Percentiles rank a stretch among this genome's conserved stretches.
Evolutionary conservation across 2,113 vertebrate genomes (phyloP).

Genomic region (human): GRCh38 chr14:37813501-37814000

Average conservation of each 20-base stretch:
- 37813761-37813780: neutral
- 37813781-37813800: neutral
- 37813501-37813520: neutral
- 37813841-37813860: neutral
- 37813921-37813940: neutral
- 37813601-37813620: neutral
- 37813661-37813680: neutral
- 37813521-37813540: neutral
- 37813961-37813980: neutral
- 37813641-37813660: neutral
- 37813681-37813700: neutral
- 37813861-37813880: neutral
- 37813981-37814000: neutral
- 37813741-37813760: neutral
- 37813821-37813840: neutral
- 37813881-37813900: neutral
- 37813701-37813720: neutral
- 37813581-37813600: neutral
- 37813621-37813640: neutral
- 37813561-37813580: neutral
- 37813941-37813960: neutral
- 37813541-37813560: neutral
- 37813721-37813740: neutral
- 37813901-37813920: neutral
- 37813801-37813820: neutral